These are phyloP conservation scores for Oceanites oceanicus DNA, from an alignment of 2,113 vertebrate species.

Conservation along the genomic window DNA sequence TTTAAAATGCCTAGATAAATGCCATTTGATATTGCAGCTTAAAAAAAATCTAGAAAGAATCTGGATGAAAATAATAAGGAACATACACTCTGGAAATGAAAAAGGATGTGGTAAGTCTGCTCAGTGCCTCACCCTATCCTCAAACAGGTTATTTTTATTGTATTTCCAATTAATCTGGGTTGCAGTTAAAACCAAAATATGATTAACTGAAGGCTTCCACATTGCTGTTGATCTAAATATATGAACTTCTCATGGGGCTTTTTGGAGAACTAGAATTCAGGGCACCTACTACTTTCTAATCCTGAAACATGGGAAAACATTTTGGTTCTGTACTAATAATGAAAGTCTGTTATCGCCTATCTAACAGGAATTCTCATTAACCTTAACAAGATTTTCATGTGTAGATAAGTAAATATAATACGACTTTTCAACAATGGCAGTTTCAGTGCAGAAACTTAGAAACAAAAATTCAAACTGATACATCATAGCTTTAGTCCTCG, in stretches of 20 bases:
- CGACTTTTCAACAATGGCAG: background rate
- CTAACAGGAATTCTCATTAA: slow-evolving; percentile 44
- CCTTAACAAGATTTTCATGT: slow-evolving; percentile 37
- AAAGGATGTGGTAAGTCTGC: background rate
- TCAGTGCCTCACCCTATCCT: background rate
- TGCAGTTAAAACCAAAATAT: background rate
- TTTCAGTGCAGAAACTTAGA: background rate
- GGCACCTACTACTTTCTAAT: slow-evolving; percentile 9
- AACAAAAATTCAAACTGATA: background rate
- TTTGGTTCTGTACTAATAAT: slow-evolving; percentile 7
- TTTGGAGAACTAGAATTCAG: slow-evolving; percentile 23
- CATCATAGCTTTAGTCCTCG: background rate
- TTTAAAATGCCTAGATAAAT: slow-evolving; percentile 75
- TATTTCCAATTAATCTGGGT: background rate
- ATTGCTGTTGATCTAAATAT: slow-evolving; percentile 6
- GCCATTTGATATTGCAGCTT: slow-evolving; percentile 57
- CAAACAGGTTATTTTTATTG: background rate
- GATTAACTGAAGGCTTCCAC: background rate
- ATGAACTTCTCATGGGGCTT: background rate
- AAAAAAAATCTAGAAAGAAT: slow-evolving; percentile 30
- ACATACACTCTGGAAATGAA: background rate
- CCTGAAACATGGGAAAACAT: background rate
- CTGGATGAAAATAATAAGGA: slow-evolving; percentile 18
- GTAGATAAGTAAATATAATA: slow-evolving; percentile 33
- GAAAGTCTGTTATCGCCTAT: background rate